Evolutionary conservation across 2,797 vertebrate species (phyloP).

Genomic region (Heteromormyrus szaboi): DNA sequence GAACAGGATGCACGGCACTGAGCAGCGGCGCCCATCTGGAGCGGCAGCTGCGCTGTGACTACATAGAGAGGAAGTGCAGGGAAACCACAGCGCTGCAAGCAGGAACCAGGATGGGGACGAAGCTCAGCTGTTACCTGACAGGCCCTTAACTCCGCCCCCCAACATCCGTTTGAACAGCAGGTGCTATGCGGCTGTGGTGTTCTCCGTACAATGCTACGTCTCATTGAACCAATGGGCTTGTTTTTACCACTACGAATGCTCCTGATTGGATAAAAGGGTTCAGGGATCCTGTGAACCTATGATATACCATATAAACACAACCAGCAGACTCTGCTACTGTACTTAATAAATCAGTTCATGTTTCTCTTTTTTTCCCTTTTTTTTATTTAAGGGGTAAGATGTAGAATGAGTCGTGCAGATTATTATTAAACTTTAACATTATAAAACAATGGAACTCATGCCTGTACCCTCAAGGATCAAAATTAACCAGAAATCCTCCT

Average conservation of each 20-base stretch:
- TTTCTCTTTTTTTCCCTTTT: not conserved
- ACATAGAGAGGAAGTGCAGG: constrained; percentile 20
- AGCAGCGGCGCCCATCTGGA: constrained; percentile 20
- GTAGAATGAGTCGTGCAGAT: not conserved
- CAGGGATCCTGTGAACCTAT: not conserved
- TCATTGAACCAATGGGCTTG: not conserved
- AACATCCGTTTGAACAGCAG: not conserved
- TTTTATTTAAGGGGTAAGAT: not conserved
- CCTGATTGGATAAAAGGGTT: not conserved
- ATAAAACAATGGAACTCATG: not conserved
- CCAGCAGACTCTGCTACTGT: not conserved
- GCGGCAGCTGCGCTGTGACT: constrained; percentile 44
- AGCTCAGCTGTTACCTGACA: not conserved
- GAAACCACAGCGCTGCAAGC: not conserved
- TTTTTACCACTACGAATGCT: not conserved
- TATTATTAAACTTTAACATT: not conserved
- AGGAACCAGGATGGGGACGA: not conserved
- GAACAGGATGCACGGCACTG: not conserved
- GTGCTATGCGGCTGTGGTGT: not conserved
- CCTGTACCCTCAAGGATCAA: not conserved
- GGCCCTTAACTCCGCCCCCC: not conserved
- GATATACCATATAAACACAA: not conserved
- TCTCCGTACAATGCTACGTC: not conserved
- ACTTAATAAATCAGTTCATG: not conserved
- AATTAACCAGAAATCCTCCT: not conserved